Percentiles rank a stretch among this genome's conserved stretches.
Evolutionary conservation across 1,140 invertebrate genomes (phyloP).

Genomic region (Copidosoma floridanum): DNA sequence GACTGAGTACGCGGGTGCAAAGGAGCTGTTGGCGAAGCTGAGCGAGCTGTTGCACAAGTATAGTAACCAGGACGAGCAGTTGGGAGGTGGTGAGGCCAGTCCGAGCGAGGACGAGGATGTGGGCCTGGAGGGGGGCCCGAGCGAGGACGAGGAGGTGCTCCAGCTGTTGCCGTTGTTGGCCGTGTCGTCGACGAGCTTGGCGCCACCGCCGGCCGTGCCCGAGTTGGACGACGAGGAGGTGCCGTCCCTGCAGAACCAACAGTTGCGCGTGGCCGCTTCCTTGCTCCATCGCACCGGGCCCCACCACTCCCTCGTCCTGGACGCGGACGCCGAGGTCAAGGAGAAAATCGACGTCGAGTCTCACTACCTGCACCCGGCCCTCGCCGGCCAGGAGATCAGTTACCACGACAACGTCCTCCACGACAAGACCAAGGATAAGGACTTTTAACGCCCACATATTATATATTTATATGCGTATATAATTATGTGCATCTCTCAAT

Average conservation of each 20-base stretch:
- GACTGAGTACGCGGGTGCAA: constrained; percentile 5
- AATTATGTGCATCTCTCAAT: too few species aligned
- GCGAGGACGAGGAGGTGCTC: neutral
- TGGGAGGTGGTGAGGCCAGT: neutral
- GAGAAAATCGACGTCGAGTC: constrained; percentile 57
- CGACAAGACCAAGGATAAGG: constrained; percentile 52
- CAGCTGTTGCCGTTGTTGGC: neutral
- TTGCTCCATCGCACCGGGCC: constrained; percentile 45
- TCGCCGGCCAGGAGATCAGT: constrained; percentile 57
- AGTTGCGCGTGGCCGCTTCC: constrained; percentile 36
- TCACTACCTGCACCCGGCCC: constrained; percentile 56
- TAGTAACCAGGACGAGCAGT: constrained; percentile 28
- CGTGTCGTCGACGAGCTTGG: neutral
- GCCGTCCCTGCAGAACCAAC: constrained; percentile 31
- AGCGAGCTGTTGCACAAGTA: constrained; percentile 46
- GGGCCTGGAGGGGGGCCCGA: neutral
- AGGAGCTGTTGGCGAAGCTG: constrained; percentile 41
- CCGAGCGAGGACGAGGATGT: neutral
- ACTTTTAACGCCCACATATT: constrained; percentile 39
- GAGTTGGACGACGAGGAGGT: constrained; percentile 31
- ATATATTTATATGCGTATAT: too few species aligned
- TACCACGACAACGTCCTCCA: constrained; percentile 53
- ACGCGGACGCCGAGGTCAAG: constrained; percentile 50
- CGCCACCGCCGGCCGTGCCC: constrained; percentile 17
- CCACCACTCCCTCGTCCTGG: constrained; percentile 50